Evolutionary conservation across 2,888 invertebrate genomes (phyloP), one percentile per base, ranked within the genome.

Genomic region (Melanchra persicariae): DNA sequence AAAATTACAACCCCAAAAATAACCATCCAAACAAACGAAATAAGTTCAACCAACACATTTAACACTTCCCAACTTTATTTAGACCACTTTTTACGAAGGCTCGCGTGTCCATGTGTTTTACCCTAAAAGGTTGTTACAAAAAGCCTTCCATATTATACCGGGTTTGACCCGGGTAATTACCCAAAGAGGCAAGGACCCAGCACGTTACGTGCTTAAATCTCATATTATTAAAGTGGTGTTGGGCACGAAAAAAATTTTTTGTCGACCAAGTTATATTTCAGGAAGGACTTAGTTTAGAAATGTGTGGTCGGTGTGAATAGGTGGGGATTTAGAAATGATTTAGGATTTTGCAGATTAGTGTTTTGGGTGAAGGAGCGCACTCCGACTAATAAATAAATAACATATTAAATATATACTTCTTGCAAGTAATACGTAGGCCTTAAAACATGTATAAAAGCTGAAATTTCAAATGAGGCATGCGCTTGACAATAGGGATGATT

Each of bases 201-300:
- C 74, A 79, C 77, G 83, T 87, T 87, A 88, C 79, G 81, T 78
- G 84, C 78, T 81, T 79, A 88, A 88, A 87, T 88, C 87, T 85
- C 83, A 70, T 77, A 85, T 87, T 75, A 88, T 85, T 85, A 81
- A 84, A 82, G 77, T 82, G 83, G 77, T 62, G 75, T 73, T 75
- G 67, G 77, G 70, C 80, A 80, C 73, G 79, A 78, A 75, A 60
- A 82, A 74, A 69, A 80, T 85, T 87, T 87, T 88, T 88, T 77
- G 81, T 78, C 71, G 64, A 80, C 74, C 68, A 63, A 71, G 68
- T 82, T 82, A 71, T 71, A 61, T 74, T 77, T 81, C 49, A 77
- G 63, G 62, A 63, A 57, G 79, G 74, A 77, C 77, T 83, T 85
- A 65, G 71, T 77, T 71, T 49, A n/a, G 45, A 63, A 71, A 55